These are phyloP conservation scores for Onthophagus taurus DNA, from an alignment of 1,140 invertebrate species.

Conservation along the genomic window DNA sequence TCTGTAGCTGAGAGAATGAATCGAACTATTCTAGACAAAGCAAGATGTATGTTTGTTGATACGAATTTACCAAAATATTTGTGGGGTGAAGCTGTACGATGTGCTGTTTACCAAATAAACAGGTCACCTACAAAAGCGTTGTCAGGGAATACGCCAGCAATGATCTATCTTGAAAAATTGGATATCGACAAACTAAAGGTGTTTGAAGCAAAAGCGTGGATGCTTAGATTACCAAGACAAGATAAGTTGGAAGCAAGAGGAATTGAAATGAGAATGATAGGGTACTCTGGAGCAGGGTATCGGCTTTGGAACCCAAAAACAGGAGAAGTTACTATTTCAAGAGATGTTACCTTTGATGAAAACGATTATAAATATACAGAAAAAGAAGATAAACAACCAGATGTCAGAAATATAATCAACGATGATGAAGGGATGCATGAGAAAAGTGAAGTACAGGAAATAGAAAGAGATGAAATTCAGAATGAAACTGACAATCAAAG, in stretches of 20 bases:
- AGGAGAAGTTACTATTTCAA: constrained; percentile 20
- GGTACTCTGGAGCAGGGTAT: constrained; percentile 23
- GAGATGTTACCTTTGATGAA: constrained; percentile 22
- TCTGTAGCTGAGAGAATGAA: constrained; percentile 18
- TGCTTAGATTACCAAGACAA: constrained; percentile 8
- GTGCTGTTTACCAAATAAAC: constrained; percentile 26
- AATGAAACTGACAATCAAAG: too few species aligned
- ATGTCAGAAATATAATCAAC: too few species aligned
- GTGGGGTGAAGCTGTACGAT: constrained; percentile 28
- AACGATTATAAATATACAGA: neutral
- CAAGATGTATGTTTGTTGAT: constrained; percentile 19
- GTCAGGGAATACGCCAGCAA: neutral
- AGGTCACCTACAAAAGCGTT: constrained; percentile 12
- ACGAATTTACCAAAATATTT: constrained; percentile 20
- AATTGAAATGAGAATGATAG: constrained; percentile 16
- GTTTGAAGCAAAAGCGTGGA: constrained; percentile 12
- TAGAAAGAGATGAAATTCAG: too few species aligned
- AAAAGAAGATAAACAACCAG: too few species aligned
- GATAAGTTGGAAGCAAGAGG: constrained; percentile 13
- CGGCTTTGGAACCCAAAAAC: constrained; percentile 21
- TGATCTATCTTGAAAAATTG: neutral
- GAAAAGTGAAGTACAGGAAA: too few species aligned
- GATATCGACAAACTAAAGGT: constrained; percentile 7
- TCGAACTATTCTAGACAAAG: constrained; percentile 16
- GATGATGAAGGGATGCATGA: too few species aligned